A percentile compares a stretch with the other conserved stretches of the same genome.
Evolutionary conservation across 1,140 invertebrate genomes (phyloP).

Genomic region (Cyclina sinensis): DNA sequence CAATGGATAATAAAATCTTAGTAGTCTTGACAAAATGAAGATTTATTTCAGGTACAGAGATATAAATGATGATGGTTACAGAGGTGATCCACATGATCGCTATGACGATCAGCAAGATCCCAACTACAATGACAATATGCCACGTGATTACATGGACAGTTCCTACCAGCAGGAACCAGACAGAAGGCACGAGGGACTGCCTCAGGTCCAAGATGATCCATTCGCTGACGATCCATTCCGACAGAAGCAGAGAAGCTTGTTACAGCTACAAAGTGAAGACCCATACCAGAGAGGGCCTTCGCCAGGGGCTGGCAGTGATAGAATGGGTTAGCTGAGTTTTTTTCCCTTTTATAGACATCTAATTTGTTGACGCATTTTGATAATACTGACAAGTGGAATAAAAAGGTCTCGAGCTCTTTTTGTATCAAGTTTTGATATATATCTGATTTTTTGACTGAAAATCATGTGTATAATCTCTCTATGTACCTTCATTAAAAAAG

Average conservation of each 20-base stretch:
- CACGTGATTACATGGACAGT: slow-evolving; percentile 67
- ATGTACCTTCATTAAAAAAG: too few species aligned
- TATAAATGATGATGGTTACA: slow-evolving; percentile 88
- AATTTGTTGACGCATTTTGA: too few species aligned
- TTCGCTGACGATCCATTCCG: slow-evolving; percentile 84
- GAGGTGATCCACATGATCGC: slow-evolving; percentile 64
- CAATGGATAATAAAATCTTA: too few species aligned
- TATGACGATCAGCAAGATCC: slow-evolving; percentile 59
- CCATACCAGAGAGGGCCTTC: slow-evolving; percentile 91
- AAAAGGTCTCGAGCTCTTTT: too few species aligned
- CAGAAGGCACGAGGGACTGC: slow-evolving; percentile 82
- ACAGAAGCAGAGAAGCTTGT: slow-evolving; percentile 71
- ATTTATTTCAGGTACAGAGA: slow-evolving; percentile 59
- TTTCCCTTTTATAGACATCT: too few species aligned
- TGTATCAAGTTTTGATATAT: too few species aligned
- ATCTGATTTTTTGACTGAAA: too few species aligned
- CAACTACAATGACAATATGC: slow-evolving; percentile 33
- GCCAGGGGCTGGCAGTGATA: slow-evolving; percentile 89
- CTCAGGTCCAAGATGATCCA: slow-evolving; percentile 79
- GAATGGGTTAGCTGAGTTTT: slow-evolving; percentile 89
- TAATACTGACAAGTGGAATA: too few species aligned
- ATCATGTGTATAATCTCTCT: too few species aligned
- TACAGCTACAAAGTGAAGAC: slow-evolving; percentile 61
- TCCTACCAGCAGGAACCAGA: slow-evolving; percentile 65
- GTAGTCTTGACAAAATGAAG: too few species aligned